phyloP scores from a whole-genome alignment of 2,888 invertebrate species.

The Brachypterus glaber region DNA sequence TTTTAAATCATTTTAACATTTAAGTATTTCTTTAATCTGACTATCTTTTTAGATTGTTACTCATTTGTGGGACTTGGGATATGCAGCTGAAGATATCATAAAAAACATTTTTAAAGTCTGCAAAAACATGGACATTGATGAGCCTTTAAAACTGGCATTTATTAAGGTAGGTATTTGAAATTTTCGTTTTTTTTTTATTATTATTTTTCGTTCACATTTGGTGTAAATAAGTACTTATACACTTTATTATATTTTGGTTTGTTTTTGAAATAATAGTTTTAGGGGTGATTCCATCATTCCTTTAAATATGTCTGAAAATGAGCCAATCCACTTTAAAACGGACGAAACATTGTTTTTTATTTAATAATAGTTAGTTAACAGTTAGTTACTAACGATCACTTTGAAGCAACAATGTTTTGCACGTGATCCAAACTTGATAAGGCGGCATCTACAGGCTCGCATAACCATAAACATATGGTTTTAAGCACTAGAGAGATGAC shows the following conservation, averaged over 20 bases:
- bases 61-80: conserved; percentile 87
- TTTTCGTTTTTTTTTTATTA: conserved; percentile 1
- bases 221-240: background rate
- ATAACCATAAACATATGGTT: no score
- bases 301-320: no score
- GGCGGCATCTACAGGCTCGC: no score
- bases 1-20: background rate
- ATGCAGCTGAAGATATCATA: conserved; percentile 94
- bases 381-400: no score
- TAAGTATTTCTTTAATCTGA: conserved; percentile 7
- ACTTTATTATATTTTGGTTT: background rate
- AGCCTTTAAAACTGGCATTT: conserved; percentile 65
- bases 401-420: no score
- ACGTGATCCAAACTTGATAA: no score
- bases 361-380: no score
- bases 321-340: no score
- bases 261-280: no score
- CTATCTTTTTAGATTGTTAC: conserved; percentile 60
- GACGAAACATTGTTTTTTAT: no score
- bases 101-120: conserved; percentile 89
- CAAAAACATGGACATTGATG: conserved; percentile 74
- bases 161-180: conserved; percentile 54
- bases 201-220: conserved; percentile 5
- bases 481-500: no score
- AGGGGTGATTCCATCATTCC: no score